Evolutionary conservation across 2,888 invertebrate species (phyloP), one percentile per base, ranked within the genome.

Genomic region (Synergus japonicus): DNA sequence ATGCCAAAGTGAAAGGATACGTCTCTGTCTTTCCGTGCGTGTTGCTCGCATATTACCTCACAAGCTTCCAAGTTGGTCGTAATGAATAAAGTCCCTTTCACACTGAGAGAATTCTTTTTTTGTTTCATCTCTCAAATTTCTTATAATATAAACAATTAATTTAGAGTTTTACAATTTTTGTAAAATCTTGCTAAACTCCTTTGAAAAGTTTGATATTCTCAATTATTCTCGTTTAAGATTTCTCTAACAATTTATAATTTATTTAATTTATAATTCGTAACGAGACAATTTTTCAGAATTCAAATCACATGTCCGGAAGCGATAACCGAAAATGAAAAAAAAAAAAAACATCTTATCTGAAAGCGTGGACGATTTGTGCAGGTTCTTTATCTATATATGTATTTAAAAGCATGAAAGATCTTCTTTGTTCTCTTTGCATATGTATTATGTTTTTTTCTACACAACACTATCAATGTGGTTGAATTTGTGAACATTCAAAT

Each of bases 1-100:
- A 90, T 89, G 88, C 88, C 89, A 82, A 88, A 89, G 89, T 89
- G 90, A 90, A 90, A 90, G 89, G 89, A 86, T 87, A 73, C 73
- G 49, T 85, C 86, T 88, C 87, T 87, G 83, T 84, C 82, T 81
- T 86, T 83, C 81, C 86, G 85, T 84, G 88, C 85, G 85, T 85
- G 86, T 79, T 81, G 81, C 82, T 82, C 81, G 80, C 79, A 80
- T 86, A 88, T 90, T 90, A 90, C 89, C 87, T 89, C 89, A 89
- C 82, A 85, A 54, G 54, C n/a, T 73, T 13, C 49, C 73, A 49
- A 54, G 8, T 49, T 15, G 15, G 9, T 15, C 18, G 67, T 67
- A 44, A 67, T 18, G 67, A 22, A 67, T 46, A 22, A 46, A 67
- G 15, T 44, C 81, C 81, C 82, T 83, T 84, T 84, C 83, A 82